A percentile compares a stretch with the other conserved stretches of the same genome.
phyloP scores from a whole-genome alignment of 37 sponge, comb jelly and placozoan genomes.

The Dysidea cf. avara region DNA sequence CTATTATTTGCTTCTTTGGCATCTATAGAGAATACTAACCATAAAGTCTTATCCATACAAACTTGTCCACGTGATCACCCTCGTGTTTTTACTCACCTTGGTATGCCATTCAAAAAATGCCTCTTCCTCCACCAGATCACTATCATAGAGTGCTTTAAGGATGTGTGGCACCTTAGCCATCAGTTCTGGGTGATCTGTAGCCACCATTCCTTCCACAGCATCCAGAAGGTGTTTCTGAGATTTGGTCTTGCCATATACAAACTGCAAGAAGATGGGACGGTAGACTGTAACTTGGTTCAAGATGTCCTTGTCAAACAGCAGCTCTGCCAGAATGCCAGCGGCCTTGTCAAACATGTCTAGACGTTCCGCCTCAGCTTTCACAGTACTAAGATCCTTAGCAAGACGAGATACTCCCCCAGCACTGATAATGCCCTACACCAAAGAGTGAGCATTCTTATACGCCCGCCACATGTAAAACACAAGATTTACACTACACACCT shows the following conservation, averaged over 20 bases:
- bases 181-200: conserved; percentile 71
- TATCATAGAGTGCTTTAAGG: conserved; percentile 92
- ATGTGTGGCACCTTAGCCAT: conserved; percentile 84
- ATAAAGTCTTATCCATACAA: neutral
- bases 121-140: conserved; percentile 94
- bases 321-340: conserved; percentile 88
- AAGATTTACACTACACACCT: conserved; percentile 29
- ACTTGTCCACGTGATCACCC: neutral
- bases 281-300: conserved; percentile 82
- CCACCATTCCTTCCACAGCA: conserved; percentile 90
- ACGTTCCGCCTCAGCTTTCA: conserved; percentile 90
- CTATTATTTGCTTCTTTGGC: conserved; percentile 76
- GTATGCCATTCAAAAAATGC: conserved; percentile 89
- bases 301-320: conserved; percentile 77
- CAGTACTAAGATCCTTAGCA: conserved; percentile 35
- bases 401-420: conserved; percentile 48
- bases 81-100: conserved; percentile 54
- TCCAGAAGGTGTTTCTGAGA: conserved; percentile 91
- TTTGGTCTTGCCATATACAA: conserved; percentile 75
- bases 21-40: conserved; percentile 41
- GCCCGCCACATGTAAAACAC: neutral
- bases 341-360: conserved; percentile 95
- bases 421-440: conserved; percentile 48
- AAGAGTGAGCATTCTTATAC: neutral
- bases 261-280: conserved; percentile 89